Percentiles rank a stretch among this genome's conserved stretches.
These are phyloP conservation scores for Catamblyrhynchus diadema DNA, from an alignment of 2,797 vertebrate genomes.

Conservation along the genomic window DNA sequence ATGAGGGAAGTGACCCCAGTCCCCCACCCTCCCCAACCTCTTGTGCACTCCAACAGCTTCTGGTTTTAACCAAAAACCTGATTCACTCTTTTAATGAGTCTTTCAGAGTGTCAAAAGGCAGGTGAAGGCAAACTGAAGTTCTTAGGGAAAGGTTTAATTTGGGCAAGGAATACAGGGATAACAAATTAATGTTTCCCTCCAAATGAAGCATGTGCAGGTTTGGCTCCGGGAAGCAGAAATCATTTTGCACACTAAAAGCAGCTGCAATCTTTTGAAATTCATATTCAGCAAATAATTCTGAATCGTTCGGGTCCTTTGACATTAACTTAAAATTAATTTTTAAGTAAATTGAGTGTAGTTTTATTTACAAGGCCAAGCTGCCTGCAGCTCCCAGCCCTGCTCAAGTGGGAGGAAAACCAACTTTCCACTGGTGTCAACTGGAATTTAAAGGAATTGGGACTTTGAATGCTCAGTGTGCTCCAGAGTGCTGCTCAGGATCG, in stretches of 20 bases:
- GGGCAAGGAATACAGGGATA: neutral
- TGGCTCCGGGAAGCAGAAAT: neutral
- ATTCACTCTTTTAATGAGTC: neutral
- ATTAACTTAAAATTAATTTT: neutral
- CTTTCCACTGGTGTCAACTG: neutral
- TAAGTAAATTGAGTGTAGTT: neutral
- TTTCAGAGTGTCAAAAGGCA: neutral
- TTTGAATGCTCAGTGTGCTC: neutral
- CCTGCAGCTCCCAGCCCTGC: neutral
- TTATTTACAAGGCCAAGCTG: neutral
- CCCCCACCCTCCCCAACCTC: neutral
- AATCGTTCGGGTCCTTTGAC: neutral
- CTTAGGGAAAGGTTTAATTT: neutral
- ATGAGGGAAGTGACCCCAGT: neutral
- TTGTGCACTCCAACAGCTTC: neutral
- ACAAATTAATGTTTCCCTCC: neutral
- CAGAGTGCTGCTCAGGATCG: neutral
- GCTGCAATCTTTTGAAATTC: neutral
- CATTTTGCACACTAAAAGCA: neutral
- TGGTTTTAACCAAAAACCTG: neutral
- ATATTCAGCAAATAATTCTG: neutral
- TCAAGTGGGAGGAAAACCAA: neutral
- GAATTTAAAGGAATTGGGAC: constrained; percentile 13
- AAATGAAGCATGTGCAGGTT: rapidly evolving
- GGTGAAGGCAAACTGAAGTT: neutral